These are phyloP conservation scores for Nothura maculosa DNA, from an alignment of 2,797 vertebrate genomes.

Conservation along the genomic window DNA sequence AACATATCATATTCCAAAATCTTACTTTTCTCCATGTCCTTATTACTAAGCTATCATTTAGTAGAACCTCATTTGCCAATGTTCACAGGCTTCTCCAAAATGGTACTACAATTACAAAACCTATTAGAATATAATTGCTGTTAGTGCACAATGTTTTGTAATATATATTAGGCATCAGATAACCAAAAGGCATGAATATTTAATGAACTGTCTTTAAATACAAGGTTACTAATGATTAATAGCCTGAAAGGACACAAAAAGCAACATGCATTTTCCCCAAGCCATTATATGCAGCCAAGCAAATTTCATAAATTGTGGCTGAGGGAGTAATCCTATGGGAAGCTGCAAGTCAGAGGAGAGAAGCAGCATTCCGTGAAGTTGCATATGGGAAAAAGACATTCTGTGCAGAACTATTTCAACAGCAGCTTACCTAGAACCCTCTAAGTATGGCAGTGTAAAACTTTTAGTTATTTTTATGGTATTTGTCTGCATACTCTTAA, in stretches of 20 bases:
- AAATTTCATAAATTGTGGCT: conserved; percentile 18
- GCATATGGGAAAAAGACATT: not conserved
- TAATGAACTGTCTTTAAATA: conserved; percentile 73
- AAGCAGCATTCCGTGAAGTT: not conserved
- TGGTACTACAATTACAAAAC: conserved; percentile 57
- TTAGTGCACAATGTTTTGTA: conserved; percentile 33
- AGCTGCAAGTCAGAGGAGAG: conserved; percentile 40
- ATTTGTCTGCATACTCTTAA: not conserved
- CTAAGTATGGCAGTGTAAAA: not conserved
- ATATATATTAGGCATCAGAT: conserved; percentile 58
- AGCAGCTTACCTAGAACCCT: not conserved
- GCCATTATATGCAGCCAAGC: not conserved
- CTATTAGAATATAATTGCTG: conserved; percentile 76
- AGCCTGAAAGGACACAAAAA: conserved; percentile 50
- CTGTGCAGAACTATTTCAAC: not conserved
- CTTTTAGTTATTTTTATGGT: not conserved
- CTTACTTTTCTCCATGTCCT: conserved; percentile 37
- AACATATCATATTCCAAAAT: conserved; percentile 27
- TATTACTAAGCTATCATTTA: conserved; percentile 39
- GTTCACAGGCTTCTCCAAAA: conserved; percentile 31
- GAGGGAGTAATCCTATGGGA: not conserved
- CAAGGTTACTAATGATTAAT: conserved; percentile 70
- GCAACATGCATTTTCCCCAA: conserved; percentile 15
- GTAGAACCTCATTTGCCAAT: conserved; percentile 16
- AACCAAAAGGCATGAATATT: conserved; percentile 73